phyloP scores from a whole-genome alignment of 2,797 vertebrate genomes.

The Kryptolebias ocellatus region DNA sequence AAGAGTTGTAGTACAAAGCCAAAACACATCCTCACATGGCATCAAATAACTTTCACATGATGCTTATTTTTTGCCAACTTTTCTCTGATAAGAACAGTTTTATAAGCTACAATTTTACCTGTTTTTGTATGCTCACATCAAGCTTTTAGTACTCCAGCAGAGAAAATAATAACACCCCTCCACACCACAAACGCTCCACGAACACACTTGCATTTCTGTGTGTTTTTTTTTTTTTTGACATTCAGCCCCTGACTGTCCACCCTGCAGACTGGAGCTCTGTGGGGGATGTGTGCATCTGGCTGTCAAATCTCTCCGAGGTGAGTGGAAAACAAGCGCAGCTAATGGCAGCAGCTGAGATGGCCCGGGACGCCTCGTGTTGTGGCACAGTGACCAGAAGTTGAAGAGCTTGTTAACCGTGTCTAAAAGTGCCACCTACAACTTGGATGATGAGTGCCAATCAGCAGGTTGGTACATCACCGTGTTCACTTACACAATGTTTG shows the following conservation, averaged over 20 bases:
- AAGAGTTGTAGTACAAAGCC: conserved; percentile 41
- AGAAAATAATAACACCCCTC: conserved; percentile 47
- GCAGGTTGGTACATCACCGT: not conserved
- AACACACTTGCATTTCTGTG: conserved; percentile 11
- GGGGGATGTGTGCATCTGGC: conserved; percentile 36
- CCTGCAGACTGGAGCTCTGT: conserved; percentile 26
- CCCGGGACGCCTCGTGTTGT: conserved; percentile 34
- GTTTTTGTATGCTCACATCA: too few species aligned
- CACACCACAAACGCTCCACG: not conserved
- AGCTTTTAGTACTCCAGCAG: conserved; percentile 32
- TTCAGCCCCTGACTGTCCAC: conserved; percentile 5
- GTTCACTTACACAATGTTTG: not conserved
- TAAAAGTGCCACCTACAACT: not conserved
- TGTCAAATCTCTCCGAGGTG: conserved; percentile 35
- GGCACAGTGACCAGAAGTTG: conserved; percentile 39
- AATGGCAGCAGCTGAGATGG: conserved; percentile 21
- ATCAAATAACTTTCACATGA: not conserved
- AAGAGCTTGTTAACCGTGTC: conserved; percentile 36
- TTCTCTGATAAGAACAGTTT: conserved; percentile 10
- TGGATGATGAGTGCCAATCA: conserved; percentile 14
- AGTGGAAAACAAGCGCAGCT: conserved; percentile 35
- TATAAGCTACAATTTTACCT: too few species aligned
- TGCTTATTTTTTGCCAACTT: conserved; percentile 3
- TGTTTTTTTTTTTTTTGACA: conserved; percentile 17
- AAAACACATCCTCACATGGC: conserved; percentile 18